Evolutionary conservation across 1,140 invertebrate genomes (phyloP).

Genomic region (Papilio xuthus): DNA sequence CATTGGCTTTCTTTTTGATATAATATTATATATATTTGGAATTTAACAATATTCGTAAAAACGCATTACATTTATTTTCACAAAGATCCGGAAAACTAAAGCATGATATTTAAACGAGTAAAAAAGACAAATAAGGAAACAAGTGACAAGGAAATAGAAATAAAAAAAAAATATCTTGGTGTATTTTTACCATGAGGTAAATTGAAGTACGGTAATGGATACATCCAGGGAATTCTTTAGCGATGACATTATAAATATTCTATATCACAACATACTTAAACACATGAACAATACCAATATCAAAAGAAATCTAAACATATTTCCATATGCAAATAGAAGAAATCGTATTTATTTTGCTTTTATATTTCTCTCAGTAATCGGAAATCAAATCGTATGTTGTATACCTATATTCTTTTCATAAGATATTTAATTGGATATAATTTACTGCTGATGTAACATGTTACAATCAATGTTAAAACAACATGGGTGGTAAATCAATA

Average conservation of each 20-base stretch:
- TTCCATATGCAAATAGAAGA: too few species aligned
- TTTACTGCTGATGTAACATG: not conserved
- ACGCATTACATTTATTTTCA: not conserved
- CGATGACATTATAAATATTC: not conserved
- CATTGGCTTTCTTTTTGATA: not conserved
- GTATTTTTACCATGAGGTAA: not conserved
- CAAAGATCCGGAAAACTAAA: not conserved
- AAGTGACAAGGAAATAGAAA: not conserved
- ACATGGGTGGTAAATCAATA: conserved; percentile 21
- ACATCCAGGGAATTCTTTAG: not conserved
- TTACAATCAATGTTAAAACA: conserved; percentile 18
- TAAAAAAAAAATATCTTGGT: not conserved
- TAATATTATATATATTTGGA: not conserved
- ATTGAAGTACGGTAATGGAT: not conserved
- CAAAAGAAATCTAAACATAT: too few species aligned
- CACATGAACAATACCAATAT: too few species aligned
- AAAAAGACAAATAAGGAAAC: not conserved
- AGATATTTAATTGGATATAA: not conserved
- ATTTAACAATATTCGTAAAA: not conserved
- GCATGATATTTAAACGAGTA: not conserved
- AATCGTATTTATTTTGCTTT: not conserved
- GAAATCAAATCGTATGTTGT: not conserved
- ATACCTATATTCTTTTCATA: not conserved
- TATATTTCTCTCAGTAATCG: not conserved
- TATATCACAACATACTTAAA: not conserved